phyloP scores from a whole-genome alignment of 64 coral and sea anemone genomes.

The Pocillopora damicornis region DNA sequence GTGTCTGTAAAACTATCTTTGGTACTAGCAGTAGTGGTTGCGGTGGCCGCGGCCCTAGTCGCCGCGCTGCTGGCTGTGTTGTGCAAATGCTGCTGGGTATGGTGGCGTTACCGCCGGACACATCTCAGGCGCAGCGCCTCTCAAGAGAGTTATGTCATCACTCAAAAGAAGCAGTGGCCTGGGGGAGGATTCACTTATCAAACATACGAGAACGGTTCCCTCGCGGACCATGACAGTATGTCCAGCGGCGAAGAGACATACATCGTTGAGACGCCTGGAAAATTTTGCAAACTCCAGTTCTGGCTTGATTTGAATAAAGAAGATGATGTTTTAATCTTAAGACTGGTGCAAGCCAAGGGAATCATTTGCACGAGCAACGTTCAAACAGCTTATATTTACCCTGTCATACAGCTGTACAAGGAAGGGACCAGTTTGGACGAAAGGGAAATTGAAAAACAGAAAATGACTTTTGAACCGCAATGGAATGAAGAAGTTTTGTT shows the following conservation, averaged over 20 bases:
- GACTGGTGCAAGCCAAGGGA: constrained; percentile 79
- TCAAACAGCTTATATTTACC: constrained; percentile 54
- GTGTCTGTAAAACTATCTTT: constrained; percentile 56
- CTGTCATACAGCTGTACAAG: constrained; percentile 42
- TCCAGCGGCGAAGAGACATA: constrained; percentile 59
- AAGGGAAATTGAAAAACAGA: constrained; percentile 74
- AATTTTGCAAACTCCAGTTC: constrained; percentile 74
- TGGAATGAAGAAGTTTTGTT: constrained; percentile 83
- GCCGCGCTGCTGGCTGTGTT: constrained; percentile 61
- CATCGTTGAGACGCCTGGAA: constrained; percentile 74
- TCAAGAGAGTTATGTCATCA: constrained; percentile 62
- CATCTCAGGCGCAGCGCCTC: constrained; percentile 7
- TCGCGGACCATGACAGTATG: constrained; percentile 54
- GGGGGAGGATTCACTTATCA: constrained; percentile 67
- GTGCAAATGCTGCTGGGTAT: constrained; percentile 89
- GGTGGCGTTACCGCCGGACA: constrained; percentile 60
- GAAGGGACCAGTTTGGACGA: constrained; percentile 45
- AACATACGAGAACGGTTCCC: constrained; percentile 58
- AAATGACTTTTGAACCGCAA: constrained; percentile 73
- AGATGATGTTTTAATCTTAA: constrained; percentile 51
- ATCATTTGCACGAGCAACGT: constrained; percentile 69
- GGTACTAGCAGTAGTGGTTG: constrained; percentile 65
- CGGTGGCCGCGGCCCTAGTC: constrained; percentile 54
- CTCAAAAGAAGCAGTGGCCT: constrained; percentile 52
- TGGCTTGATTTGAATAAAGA: constrained; percentile 64